Percentiles rank a stretch among this genome's conserved stretches.
phyloP scores from a whole-genome alignment of 2,888 invertebrate genomes.

The Thelaira solivaga region DNA sequence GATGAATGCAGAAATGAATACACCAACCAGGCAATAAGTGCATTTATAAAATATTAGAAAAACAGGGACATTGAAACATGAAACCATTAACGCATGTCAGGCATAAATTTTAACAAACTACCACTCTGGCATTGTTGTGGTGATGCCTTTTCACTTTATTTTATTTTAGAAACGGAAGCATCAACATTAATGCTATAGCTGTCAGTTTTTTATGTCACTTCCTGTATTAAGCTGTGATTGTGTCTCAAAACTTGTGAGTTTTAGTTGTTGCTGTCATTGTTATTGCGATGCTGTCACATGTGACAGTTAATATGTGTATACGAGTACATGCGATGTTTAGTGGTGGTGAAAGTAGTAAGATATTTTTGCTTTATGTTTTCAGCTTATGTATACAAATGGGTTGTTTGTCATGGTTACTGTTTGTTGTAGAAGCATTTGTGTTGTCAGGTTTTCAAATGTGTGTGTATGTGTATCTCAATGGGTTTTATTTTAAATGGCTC shows the following conservation, averaged over 20 bases:
- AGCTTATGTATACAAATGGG: constrained; percentile 3
- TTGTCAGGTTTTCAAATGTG: too few relatives aligned
- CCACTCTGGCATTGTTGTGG: background rate
- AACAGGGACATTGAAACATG: constrained; percentile 49
- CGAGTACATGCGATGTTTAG: constrained; percentile 35
- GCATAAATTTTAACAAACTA: constrained; percentile 15
- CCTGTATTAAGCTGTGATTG: constrained; percentile 57
- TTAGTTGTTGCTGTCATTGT: constrained; percentile 3
- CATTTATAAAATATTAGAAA: constrained; percentile 28
- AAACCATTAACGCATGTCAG: constrained; percentile 54
- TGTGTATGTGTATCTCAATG: constrained; percentile 17
- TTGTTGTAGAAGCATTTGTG: background rate
- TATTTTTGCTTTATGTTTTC: constrained; percentile 30
- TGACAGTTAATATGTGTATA: constrained; percentile 54
- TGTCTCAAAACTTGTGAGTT: constrained; percentile 36
- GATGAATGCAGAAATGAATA: background rate
- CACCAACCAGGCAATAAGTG: background rate
- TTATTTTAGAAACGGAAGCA: background rate
- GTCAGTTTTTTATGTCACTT: constrained; percentile 59
- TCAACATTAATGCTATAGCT: constrained; percentile 38
- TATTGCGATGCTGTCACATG: constrained; percentile 49
- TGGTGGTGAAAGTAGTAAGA: constrained; percentile 55
- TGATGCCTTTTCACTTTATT: constrained; percentile 4
- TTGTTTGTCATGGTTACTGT: background rate
- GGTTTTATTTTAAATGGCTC: constrained; percentile 17